Evolutionary conservation across 2,888 invertebrate species (phyloP).

Genomic region (Cheilosia impressa): DNA sequence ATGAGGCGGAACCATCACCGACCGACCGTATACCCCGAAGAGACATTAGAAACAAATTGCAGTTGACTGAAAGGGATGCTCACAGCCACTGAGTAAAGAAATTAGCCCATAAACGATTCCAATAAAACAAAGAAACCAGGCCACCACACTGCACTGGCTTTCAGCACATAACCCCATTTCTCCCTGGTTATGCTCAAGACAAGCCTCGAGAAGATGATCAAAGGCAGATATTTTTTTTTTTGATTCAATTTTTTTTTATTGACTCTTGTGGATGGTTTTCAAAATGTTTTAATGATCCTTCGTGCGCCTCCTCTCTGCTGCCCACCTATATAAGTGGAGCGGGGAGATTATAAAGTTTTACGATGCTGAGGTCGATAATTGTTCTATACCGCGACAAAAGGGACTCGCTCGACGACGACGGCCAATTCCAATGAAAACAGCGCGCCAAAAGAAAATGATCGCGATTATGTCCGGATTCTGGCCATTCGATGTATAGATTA

Average conservation of each 20-base stretch:
- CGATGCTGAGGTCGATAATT: constrained; percentile 71
- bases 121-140: constrained; percentile 53
- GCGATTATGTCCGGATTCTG: constrained; percentile 73
- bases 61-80: constrained; percentile 1
- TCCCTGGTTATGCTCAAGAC: background rate
- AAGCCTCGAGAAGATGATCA: constrained; percentile 47
- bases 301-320: constrained; percentile 31
- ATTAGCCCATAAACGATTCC: constrained; percentile 61
- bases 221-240: constrained; percentile 46
- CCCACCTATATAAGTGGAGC: constrained; percentile 38
- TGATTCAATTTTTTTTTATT: constrained; percentile 36
- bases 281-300: constrained; percentile 71
- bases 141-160: constrained; percentile 39
- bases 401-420: constrained; percentile 12
- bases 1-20: constrained; percentile 3
- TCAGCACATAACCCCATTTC: background rate
- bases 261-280: constrained; percentile 59
- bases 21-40: background rate
- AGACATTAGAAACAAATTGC: constrained; percentile 23
- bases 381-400: constrained; percentile 66
- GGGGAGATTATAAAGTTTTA: constrained; percentile 72
- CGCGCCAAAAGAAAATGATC: constrained; percentile 64
- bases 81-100: constrained; percentile 44
- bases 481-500: constrained; percentile 68
- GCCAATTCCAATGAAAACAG: constrained; percentile 64